Conservation (phyloP, 1,140 invertebrate species). For the Heterodera carotae region DNA sequence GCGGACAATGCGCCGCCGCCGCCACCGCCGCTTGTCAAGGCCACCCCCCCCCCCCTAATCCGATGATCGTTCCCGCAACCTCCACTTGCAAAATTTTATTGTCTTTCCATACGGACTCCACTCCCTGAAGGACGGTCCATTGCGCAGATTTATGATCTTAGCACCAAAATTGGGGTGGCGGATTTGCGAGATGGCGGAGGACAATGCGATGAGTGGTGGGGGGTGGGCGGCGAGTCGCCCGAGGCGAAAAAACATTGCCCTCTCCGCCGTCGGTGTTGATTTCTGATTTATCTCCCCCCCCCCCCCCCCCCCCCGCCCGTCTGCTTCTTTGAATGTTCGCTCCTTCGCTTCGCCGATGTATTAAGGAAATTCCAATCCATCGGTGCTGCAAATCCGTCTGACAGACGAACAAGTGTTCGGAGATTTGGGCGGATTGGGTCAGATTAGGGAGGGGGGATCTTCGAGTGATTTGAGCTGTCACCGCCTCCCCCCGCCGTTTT, state of each 20-base stretch:
- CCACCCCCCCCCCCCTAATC: not conserved
- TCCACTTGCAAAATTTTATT: not conserved
- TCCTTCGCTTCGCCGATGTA: not conserved
- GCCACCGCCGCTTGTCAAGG: not conserved
- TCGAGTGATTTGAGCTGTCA: not conserved
- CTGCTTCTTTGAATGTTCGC: not conserved
- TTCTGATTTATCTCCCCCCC: not conserved
- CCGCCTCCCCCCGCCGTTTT: not conserved
- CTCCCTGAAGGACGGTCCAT: not conserved
- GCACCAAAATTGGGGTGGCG: not conserved
- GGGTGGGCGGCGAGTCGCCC: not conserved
- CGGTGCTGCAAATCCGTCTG: not conserved
- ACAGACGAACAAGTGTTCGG: not conserved
- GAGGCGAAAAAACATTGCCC: not conserved
- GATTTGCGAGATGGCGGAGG: not conserved
- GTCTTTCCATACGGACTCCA: not conserved
- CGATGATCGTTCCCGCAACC: not conserved
- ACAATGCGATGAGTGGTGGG: not conserved
- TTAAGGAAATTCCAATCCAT: not conserved
- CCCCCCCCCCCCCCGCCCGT: not conserved
- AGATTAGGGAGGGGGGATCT: not conserved
- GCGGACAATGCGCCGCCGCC: no score
- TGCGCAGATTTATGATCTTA: conserved; percentile 1
- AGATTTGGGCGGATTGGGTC: not conserved
- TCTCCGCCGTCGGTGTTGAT: not conserved